Evolutionary conservation across 2,113 vertebrate species (phyloP), one percentile per base, ranked within the genome.

Genomic region (Thinocorus orbignyianus): DNA sequence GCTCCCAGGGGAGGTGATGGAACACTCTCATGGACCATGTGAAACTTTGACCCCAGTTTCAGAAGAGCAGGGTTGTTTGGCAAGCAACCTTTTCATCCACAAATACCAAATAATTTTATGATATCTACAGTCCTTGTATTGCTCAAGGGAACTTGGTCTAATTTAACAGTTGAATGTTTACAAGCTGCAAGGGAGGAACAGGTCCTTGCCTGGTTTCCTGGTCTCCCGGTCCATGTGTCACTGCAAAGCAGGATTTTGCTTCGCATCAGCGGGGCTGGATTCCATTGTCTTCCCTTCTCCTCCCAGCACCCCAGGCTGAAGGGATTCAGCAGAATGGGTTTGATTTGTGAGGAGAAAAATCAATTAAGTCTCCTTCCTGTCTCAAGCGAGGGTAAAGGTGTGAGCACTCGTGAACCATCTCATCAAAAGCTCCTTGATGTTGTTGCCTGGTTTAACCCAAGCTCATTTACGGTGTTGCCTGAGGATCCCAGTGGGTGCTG

Each of bases 51-150:
- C 49, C 30, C 0, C 1, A 0, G 4, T 35, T 61, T 14, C 64
- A 13, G 25, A 39, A 0, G 20, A 60, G 24, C 60, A 35, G 6
- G 2, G 3, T 48, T 28, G 19, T 1, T 60, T 66, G 10, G 35
- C 26, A 73, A 39, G 48, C 3, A 31, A 14, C 2, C 46, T 41
- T 31, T 46, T 46, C 15, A 30, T 16, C 65, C 25, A 3, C 51
- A 18, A 51, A 7, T 17, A 12, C 12, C 30, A 41, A 24, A 51
- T 1, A 23, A 9, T 16, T 24, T 33, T 10, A 0, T 0, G 17
- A 0, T 25, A 3, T 20, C 41, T 41, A 1, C 22, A 57, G 46
- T 64, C 26, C 28, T 33, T 12, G 7, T 12, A 0, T 1, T 1
- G 1, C 19, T 88, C 23, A 9, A 3, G 35, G 61, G 73, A 44